A percentile compares a stretch with the other conserved stretches of the same genome.
These are phyloP conservation scores for Phthorimaea operculella DNA, from an alignment of 1,140 invertebrate genomes.

Conservation along the genomic window DNA sequence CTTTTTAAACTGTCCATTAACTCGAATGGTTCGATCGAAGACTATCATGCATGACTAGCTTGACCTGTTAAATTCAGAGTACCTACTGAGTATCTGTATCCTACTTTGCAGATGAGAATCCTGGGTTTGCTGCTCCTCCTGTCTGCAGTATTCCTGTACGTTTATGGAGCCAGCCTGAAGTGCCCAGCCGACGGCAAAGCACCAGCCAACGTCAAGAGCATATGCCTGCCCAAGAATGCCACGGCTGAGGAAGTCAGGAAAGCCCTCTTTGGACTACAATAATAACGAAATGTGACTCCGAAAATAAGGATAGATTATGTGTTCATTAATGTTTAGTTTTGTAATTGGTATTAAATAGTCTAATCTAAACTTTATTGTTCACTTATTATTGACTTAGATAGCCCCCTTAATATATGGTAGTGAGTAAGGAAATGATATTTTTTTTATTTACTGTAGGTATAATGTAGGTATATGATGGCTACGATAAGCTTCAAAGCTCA, in stretches of 20 bases:
- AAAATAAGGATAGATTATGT: neutral
- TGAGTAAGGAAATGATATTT: neutral
- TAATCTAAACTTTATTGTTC: neutral
- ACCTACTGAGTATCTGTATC: too few species aligned
- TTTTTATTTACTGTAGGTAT: too few species aligned
- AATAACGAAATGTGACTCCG: neutral
- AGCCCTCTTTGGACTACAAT: neutral
- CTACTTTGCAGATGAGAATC: constrained; percentile 4
- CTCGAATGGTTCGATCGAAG: too few species aligned
- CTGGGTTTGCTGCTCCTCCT: neutral
- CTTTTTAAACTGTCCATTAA: too few species aligned
- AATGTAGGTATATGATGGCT: too few species aligned
- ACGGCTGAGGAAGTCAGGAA: neutral
- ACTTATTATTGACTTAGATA: neutral
- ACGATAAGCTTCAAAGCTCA: too few species aligned
- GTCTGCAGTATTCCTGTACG: neutral
- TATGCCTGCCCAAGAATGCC: constrained; percentile 7
- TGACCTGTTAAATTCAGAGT: too few species aligned
- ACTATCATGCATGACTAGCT: too few species aligned
- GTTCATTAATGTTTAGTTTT: neutral
- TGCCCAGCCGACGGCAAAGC: neutral
- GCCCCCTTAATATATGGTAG: neutral
- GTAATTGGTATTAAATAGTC: neutral
- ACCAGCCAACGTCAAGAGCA: constrained; percentile 5
- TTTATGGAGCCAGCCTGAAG: neutral